Conservation (phyloP, 2,797 vertebrate genomes). For the Stomatorhinus walkeri region DNA sequence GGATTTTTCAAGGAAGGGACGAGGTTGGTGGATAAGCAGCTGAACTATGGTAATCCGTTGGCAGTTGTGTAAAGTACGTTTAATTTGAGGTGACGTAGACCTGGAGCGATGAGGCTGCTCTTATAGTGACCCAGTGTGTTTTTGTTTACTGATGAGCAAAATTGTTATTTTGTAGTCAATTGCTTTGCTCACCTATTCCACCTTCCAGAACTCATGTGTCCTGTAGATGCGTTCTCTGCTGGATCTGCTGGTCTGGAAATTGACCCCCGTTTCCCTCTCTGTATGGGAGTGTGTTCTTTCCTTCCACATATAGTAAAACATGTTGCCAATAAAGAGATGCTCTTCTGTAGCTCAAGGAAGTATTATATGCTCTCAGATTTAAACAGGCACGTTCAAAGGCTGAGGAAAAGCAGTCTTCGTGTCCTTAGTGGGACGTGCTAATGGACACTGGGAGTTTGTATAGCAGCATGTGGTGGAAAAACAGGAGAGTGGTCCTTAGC, state of each 20-base stretch:
- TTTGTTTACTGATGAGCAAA: neutral
- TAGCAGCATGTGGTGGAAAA: neutral
- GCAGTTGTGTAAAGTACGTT: neutral
- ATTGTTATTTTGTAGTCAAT: neutral
- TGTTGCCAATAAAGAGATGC: neutral
- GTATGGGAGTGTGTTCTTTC: neutral
- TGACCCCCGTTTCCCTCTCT: neutral
- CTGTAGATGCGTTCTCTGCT: neutral
- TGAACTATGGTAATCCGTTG: neutral
- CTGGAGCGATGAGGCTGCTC: neutral
- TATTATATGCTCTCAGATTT: neutral
- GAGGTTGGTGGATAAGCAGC: neutral
- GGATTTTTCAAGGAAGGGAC: neutral
- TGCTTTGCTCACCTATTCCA: neutral
- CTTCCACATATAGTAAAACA: neutral
- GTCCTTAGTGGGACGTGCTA: neutral
- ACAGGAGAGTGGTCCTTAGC: neutral
- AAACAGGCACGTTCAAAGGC: neutral
- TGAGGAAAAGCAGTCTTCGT: neutral
- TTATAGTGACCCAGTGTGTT: neutral
- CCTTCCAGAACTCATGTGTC: neutral
- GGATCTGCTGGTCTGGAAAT: neutral
- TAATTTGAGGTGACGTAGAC: neutral
- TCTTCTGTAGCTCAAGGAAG: neutral
- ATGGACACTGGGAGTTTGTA: conserved; percentile 4